A percentile compares a stretch with the other conserved stretches of the same genome.
phyloP scores from a whole-genome alignment of 2,888 invertebrate genomes.

The Drosophila diplacantha region DNA sequence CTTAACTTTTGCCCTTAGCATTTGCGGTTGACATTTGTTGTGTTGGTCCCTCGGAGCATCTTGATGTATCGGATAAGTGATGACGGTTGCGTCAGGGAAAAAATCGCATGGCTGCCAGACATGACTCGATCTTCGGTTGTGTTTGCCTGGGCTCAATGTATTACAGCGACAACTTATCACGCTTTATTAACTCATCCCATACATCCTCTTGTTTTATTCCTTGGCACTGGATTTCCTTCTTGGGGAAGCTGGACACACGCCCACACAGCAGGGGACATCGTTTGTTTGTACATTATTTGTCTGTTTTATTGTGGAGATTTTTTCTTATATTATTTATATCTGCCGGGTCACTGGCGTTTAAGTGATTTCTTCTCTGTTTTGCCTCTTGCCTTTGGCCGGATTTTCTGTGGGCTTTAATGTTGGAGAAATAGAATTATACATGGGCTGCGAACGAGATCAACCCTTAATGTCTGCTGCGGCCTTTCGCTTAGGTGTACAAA shows the following conservation, averaged over 20 bases:
- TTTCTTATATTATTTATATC: conserved; percentile 29
- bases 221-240: conserved; percentile 5
- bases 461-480: conserved; percentile 26
- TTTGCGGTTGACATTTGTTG: conserved; percentile 25
- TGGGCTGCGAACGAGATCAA: background rate
- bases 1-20: conserved; percentile 16
- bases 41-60: conserved; percentile 6
- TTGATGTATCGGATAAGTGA: conserved; percentile 30
- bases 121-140: conserved; percentile 25
- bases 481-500: conserved; percentile 26
- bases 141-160: conserved; percentile 41
- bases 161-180: conserved; percentile 53
- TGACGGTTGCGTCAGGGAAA: conserved; percentile 18
- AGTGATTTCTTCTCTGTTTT: conserved; percentile 46
- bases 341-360: conserved; percentile 31
- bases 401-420: conserved; percentile 20
- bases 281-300: conserved; percentile 32
- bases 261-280: conserved; percentile 14
- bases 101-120: conserved; percentile 4
- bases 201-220: conserved; percentile 14
- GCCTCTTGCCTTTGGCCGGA: background rate
- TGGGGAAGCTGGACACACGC: conserved; percentile 8
- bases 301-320: conserved; percentile 22
- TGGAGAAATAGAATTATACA: conserved; percentile 13
- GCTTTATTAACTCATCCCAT: conserved; percentile 50